Conservation (phyloP, 2,113 vertebrate species). For the Desmodus rotundus region DNA sequence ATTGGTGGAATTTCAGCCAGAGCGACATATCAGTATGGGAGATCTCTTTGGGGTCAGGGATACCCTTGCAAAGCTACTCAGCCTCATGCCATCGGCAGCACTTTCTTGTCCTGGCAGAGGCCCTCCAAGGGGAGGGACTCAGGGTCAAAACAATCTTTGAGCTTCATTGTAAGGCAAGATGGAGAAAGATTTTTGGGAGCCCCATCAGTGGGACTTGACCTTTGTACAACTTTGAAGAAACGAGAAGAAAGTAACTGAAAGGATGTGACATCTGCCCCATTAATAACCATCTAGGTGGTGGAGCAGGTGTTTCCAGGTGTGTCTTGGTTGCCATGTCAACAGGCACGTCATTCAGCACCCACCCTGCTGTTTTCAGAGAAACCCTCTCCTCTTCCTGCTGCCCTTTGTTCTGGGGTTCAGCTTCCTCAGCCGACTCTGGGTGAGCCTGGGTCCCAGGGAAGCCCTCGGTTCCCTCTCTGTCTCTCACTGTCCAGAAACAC, state of each 20-base stretch:
- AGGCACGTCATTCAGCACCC: neutral
- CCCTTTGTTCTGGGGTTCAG: neutral
- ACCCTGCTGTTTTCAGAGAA: neutral
- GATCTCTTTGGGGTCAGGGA: neutral
- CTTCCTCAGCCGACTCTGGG: neutral
- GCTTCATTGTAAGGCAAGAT: neutral
- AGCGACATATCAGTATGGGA: neutral
- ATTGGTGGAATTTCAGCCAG: neutral
- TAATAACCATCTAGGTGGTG: neutral
- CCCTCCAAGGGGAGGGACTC: neutral
- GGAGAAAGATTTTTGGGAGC: accelerated
- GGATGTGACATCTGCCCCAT: neutral
- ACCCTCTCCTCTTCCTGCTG: conserved; percentile 10
- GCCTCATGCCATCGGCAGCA: accelerated
- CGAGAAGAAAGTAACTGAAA: neutral
- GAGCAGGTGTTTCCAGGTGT: conserved; percentile 18
- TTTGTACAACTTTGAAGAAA: neutral
- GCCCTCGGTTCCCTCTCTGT: neutral
- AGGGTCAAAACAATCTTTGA: neutral
- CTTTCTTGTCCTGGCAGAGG: neutral
- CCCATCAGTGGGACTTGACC: neutral
- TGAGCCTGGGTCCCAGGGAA: neutral
- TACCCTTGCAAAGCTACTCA: neutral
- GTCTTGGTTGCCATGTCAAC: neutral
- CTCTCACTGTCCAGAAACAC: neutral